Evolutionary conservation across 2,113 vertebrate species (phyloP), one percentile per base, ranked within the genome.

Genomic region (Eolophus roseicapilla): DNA sequence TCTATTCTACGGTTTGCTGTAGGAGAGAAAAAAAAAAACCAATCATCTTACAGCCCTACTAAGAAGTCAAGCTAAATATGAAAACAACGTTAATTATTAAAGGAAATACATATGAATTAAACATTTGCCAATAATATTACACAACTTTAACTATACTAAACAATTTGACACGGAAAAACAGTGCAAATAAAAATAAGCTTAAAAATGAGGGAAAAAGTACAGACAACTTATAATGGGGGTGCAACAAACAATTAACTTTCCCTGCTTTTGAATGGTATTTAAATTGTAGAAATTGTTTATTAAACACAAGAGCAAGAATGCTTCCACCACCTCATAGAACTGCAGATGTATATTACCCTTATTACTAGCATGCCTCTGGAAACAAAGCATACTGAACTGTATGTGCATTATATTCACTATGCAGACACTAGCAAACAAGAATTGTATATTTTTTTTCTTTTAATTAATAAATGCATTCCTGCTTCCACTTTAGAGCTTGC

Each of bases 241-340:
- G 96, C 97, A 98, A 98, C 97, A 0, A 98, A 98, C 97, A 95
- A 93, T 97, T 97, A 98, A 98, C 97, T 98, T 98, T 97, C 93
- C 88, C 95, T 96, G 92, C 63, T 97, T 95, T 94, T 86, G 93
- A 96, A 94, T 79, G 80, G 17, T 44, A 86, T 63, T 95, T 70
- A 50, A 90, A 64, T 67, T 53, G 50, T 13, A 67, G 43, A 3
- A 82, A 76, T 12, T 25, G 15, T 65, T 85, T 69, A 77, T 47
- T 75, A 55, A 82, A 80, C 11, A 62, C 16, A 77, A 65, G 15
- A 74, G n/a, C 52, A 93, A 95, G 65, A 81, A 76, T 64, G 17
- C 33, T 93, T 67, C 62, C 41, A 92, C 7, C 39, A n/a, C 28
- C 71, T 29, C 29, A 75, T 39, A 31, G 46, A 91, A 93, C 2